A percentile compares a stretch with the other conserved stretches of the same genome.
phyloP scores from a whole-genome alignment of 2,113 vertebrate species.

The Calidris pugnax region DNA sequence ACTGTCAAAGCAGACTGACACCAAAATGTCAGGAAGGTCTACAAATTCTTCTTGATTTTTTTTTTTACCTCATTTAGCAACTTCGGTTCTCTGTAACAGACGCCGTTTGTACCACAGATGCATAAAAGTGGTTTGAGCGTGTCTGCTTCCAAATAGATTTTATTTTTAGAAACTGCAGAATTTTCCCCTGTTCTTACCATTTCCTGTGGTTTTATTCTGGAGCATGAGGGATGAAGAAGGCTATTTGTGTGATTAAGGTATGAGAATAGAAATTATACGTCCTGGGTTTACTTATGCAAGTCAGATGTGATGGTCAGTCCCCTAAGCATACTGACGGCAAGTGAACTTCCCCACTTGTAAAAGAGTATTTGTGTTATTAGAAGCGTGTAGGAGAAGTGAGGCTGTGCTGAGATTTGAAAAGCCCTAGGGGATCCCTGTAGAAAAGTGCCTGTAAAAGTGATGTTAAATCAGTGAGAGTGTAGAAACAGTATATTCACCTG shows the following conservation, averaged over 20 bases:
- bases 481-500: background rate
- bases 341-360: background rate
- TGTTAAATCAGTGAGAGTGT: background rate
- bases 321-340: background rate
- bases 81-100: background rate
- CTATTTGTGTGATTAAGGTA: conserved; percentile 9
- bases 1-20: background rate
- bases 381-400: background rate
- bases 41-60: background rate
- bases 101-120: background rate
- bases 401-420: background rate
- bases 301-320: background rate
- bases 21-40: background rate
- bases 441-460: background rate
- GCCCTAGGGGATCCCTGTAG: background rate
- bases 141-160: conserved; percentile 12
- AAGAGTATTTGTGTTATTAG: background rate
- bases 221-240: background rate
- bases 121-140: background rate
- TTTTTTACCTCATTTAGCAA: background rate
- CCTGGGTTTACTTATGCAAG: background rate
- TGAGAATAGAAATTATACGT: background rate
- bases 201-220: conserved; percentile 30
- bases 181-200: conserved; percentile 25
- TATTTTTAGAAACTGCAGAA: conserved; percentile 40